Evolutionary conservation across 2,113 vertebrate genomes (phyloP), one percentile per base, ranked within the genome.

Genomic region (Otocyon megalotis): DNA sequence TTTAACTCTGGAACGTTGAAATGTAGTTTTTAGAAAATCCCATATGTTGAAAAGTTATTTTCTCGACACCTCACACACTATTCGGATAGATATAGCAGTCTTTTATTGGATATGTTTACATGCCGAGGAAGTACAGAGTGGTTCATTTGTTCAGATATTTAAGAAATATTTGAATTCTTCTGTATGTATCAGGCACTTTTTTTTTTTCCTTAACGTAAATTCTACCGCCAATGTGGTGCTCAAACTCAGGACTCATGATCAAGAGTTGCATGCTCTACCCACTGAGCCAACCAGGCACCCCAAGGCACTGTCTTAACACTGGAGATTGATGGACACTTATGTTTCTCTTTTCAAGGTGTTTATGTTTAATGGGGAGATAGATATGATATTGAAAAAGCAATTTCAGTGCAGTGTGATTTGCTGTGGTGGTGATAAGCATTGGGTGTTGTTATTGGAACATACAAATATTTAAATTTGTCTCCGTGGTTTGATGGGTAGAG

Each of bases 51-150:
- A 77, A 93, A 79, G n/a, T 71, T 86, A 82, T 80, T 81, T 88
- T 74, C 56, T 96, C 88, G 28, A 3, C 74, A 8, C 30, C 4
- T 94, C 26, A 3, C 62, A 28, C 6, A 8, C 19, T 69, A 8
- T 88, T 96, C 30, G 89, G 26, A 35, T 65, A 81, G 72, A 56
- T 74, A 53, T 16, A 76, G 14, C 19, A 3, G 90, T 88, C 19
- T 43, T 88, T 82, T 28, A 53, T 16, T 67, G 54, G 32, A 26
- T 6, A 5, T 74, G 3, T 62, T 90, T 88, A 80, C 84, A 17
- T 97, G 37, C 76, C n/a, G 69, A 65, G n/a, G 80, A 94, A 72
- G 79, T 96, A 24, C 69, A 87, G 28, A 71, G 15, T 28, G 19
- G 67, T 83, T 92, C 1, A 63, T 74, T 90, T 20, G 85, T 77